phyloP scores from a whole-genome alignment of 2,113 vertebrate species.

The Ascaphus truei region DNA sequence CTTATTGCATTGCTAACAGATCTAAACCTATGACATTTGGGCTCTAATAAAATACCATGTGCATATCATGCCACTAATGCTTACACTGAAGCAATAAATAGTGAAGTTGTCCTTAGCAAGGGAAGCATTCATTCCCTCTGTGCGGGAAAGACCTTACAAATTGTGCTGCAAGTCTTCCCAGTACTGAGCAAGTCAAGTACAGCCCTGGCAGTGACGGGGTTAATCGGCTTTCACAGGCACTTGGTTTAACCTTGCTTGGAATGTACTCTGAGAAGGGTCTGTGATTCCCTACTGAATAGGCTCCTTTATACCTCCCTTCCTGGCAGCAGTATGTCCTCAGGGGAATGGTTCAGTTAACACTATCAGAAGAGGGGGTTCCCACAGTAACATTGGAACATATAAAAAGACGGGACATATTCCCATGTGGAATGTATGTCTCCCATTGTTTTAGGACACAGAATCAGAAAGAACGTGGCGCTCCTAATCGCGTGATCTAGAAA shows the following conservation, averaged over 20 bases:
- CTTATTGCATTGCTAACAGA: too few relatives aligned
- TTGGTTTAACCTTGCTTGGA: slow-evolving; percentile 29
- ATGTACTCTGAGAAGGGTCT: slow-evolving; percentile 20
- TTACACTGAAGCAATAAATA: too few relatives aligned
- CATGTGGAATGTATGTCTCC: too few relatives aligned
- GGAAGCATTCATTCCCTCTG: too few relatives aligned
- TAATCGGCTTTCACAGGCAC: not conserved
- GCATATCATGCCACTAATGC: too few relatives aligned
- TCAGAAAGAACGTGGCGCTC: not conserved
- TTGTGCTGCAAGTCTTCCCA: too few relatives aligned
- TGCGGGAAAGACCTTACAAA: too few relatives aligned
- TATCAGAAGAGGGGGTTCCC: not conserved
- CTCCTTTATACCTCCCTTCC: slow-evolving; percentile 34
- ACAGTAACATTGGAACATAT: slow-evolving; percentile 17
- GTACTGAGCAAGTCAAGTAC: too few relatives aligned
- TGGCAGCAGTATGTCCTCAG: slow-evolving; percentile 21
- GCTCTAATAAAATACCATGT: too few relatives aligned
- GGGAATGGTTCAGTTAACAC: slow-evolving; percentile 35
- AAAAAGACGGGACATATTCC: not conserved
- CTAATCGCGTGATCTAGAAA: too few relatives aligned
- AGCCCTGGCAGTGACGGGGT: slow-evolving; percentile 7
- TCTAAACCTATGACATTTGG: too few relatives aligned
- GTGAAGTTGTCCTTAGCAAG: too few relatives aligned
- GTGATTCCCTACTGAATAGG: slow-evolving; percentile 35
- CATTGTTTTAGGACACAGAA: not conserved